Evolutionary conservation across 2,797 vertebrate species (phyloP).

Genomic region (Gouania willdenowi): DNA sequence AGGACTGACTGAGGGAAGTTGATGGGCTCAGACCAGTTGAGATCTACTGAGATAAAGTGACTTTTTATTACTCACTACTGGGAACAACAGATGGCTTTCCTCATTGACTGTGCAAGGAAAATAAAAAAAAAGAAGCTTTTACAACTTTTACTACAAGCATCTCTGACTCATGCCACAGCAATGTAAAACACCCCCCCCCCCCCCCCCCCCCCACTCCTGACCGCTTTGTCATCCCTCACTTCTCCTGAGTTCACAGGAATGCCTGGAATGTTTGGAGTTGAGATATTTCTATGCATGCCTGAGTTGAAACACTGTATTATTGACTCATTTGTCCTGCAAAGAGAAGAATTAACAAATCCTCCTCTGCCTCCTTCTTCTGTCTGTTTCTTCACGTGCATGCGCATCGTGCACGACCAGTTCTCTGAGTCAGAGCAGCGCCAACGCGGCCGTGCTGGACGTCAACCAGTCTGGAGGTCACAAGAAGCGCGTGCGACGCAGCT

Average conservation of each 20-base stretch:
- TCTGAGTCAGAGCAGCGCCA: constrained; percentile 96
- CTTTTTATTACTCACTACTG: neutral
- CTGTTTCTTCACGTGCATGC: too few relatives aligned
- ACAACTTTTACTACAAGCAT: constrained; percentile 27
- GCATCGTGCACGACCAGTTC: constrained; percentile 73
- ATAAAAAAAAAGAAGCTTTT: neutral
- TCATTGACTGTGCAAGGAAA: neutral
- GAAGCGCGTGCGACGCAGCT: constrained; percentile 95
- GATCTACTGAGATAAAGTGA: too few relatives aligned
- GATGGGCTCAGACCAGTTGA: too few relatives aligned
- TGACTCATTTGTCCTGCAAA: too few relatives aligned
- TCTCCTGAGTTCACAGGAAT: constrained; percentile 76
- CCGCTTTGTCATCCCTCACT: constrained; percentile 50
- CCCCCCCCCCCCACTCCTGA: constrained; percentile 27
- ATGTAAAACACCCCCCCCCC: constrained; percentile 60
- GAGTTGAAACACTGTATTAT: constrained; percentile 34
- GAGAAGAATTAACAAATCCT: neutral
- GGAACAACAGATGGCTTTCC: neutral
- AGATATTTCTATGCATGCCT: too few relatives aligned
- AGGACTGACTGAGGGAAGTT: too few relatives aligned
- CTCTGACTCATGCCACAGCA: constrained; percentile 60
- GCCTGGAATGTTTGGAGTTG: constrained; percentile 78
- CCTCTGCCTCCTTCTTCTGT: neutral
- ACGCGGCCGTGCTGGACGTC: constrained; percentile 89
- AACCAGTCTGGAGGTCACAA: constrained; percentile 94